These are phyloP conservation scores for Brachymystax lenok DNA, from an alignment of 2,797 vertebrate genomes.

Conservation along the genomic window DNA sequence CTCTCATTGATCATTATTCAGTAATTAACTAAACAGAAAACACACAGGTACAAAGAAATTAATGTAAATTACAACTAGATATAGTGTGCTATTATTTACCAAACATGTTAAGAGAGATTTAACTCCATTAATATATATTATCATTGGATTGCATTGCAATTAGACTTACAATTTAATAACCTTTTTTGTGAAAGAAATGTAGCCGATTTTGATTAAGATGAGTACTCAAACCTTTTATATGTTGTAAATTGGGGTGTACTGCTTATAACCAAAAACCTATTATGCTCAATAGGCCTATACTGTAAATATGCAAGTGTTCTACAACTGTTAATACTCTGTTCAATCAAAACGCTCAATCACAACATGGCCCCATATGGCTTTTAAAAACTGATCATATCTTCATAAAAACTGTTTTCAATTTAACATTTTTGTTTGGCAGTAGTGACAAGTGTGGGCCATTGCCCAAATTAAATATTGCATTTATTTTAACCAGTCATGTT, in stretches of 20 bases:
- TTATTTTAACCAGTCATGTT: conserved; percentile 40
- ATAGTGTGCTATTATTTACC: conserved; percentile 50
- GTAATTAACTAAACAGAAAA: conserved; percentile 35
- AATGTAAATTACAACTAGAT: conserved; percentile 49
- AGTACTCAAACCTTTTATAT: conserved; percentile 49
- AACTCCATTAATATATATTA: conserved; percentile 48
- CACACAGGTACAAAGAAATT: conserved; percentile 62
- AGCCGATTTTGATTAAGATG: conserved; percentile 35
- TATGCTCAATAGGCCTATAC: neutral
- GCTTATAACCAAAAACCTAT: conserved; percentile 19
- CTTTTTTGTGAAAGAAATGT: conserved; percentile 58
- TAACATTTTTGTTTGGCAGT: conserved; percentile 60
- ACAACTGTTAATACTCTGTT: conserved; percentile 37
- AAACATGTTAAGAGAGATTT: conserved; percentile 33
- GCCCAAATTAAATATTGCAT: conserved; percentile 60
- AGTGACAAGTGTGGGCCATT: conserved; percentile 51
- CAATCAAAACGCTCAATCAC: conserved; percentile 30
- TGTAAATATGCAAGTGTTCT: conserved; percentile 15
- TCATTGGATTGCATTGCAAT: conserved; percentile 56
- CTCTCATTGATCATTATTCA: conserved; percentile 52
- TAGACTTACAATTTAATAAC: conserved; percentile 26
- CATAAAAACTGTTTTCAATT: conserved; percentile 41
- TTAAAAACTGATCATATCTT: conserved; percentile 54
- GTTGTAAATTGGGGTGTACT: conserved; percentile 42
- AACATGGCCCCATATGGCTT: conserved; percentile 66